Conservation (phyloP, 2,888 invertebrate genomes). For the Trichogramma evanescens region DNA sequence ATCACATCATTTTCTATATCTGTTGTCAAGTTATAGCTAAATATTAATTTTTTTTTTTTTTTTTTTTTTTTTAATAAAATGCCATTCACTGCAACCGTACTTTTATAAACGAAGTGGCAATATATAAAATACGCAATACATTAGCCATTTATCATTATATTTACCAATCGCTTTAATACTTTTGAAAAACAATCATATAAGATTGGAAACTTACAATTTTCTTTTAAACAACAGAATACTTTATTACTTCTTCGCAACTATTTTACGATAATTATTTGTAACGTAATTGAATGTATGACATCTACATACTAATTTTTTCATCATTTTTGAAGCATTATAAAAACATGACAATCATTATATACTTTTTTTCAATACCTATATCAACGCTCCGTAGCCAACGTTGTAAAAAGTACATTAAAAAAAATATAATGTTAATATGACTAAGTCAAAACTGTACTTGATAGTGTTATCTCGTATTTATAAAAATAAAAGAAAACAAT, state of each 20-base stretch:
- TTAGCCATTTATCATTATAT: too few relatives aligned
- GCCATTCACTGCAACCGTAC: neutral
- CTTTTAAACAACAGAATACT: constrained; percentile 13
- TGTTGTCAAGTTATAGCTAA: constrained; percentile 11
- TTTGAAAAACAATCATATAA: constrained; percentile 12
- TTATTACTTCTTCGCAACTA: constrained; percentile 13
- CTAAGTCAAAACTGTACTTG: constrained; percentile 13
- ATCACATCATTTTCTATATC: constrained; percentile 9
- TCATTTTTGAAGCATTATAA: constrained; percentile 15
- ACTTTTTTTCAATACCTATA: constrained; percentile 14
- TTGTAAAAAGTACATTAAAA: constrained; percentile 15
- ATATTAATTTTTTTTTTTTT: neutral
- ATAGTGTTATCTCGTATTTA: constrained; percentile 6
- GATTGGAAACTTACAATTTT: constrained; percentile 13
- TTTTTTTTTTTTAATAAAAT: constrained; percentile 16
- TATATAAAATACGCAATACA: too few relatives aligned
- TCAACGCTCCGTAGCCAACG: constrained; percentile 6
- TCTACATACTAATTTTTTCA: constrained; percentile 16
- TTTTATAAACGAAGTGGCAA: too few relatives aligned
- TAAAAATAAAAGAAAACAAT: constrained; percentile 12
- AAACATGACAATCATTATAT: constrained; percentile 16
- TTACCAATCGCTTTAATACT: constrained; percentile 6
- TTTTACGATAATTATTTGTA: constrained; percentile 17
- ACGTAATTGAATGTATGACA: constrained; percentile 14
- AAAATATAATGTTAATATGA: constrained; percentile 15